Percentiles rank a stretch among this genome's conserved stretches.
Evolutionary conservation across 1,140 invertebrate genomes (phyloP).

Genomic region (Drosophila sproati): DNA sequence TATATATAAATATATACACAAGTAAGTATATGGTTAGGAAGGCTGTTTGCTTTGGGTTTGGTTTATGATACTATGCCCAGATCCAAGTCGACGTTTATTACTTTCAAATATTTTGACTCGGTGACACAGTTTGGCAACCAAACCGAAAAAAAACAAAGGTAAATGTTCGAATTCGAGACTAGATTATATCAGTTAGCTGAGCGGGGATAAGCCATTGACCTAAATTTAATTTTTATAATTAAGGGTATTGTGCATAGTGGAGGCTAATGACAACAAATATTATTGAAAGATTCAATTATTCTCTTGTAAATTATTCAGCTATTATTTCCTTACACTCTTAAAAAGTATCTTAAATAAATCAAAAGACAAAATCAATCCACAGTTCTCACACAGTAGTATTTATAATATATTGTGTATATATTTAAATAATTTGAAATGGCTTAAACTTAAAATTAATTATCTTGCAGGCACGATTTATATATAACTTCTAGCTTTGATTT

Average conservation of each 20-base stretch:
- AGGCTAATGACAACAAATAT: background rate
- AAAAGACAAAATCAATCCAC: too few species aligned
- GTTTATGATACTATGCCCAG: slow-evolving; percentile 18
- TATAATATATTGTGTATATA: too few species aligned
- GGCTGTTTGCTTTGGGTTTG: slow-evolving; percentile 42
- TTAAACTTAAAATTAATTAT: too few species aligned
- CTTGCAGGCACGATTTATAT: too few species aligned
- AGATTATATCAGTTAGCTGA: slow-evolving; percentile 14
- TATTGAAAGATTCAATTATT: background rate
- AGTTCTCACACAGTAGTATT: too few species aligned
- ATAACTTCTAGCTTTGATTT: too few species aligned
- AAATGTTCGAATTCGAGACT: background rate
- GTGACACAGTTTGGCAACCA: slow-evolving; percentile 47
- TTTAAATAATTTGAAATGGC: too few species aligned
- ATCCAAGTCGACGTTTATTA: slow-evolving; percentile 16
- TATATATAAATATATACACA: background rate
- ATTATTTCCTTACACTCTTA: too few species aligned
- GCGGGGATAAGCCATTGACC: slow-evolving; percentile 14
- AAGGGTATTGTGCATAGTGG: background rate
- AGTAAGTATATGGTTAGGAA: background rate
- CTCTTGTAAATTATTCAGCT: too few species aligned
- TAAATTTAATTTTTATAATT: background rate
- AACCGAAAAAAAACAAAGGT: background rate
- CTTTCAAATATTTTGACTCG: slow-evolving; percentile 56
- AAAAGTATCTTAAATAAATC: too few species aligned